Evolutionary conservation across 2,797 vertebrate species (phyloP).

Genomic region (Danio aesculapii): DNA sequence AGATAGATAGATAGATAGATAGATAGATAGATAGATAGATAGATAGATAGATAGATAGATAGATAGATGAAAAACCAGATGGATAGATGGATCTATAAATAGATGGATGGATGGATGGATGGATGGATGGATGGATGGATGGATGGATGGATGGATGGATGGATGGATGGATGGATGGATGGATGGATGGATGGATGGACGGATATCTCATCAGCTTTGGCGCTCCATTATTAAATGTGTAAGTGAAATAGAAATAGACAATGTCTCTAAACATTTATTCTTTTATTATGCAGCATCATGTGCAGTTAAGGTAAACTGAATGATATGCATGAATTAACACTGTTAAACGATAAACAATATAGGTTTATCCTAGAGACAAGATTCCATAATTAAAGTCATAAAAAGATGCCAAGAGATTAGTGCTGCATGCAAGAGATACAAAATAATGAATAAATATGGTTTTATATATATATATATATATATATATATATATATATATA

Average conservation of each 20-base stretch:
- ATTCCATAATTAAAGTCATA: slow-evolving; percentile 18
- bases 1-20: too few relatives aligned
- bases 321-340: background rate
- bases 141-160: too few relatives aligned
- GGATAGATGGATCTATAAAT: too few relatives aligned
- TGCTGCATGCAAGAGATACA: background rate
- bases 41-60: too few relatives aligned
- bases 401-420: background rate
- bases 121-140: too few relatives aligned
- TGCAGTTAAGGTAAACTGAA: background rate
- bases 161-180: too few relatives aligned
- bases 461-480: too few relatives aligned
- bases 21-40: too few relatives aligned
- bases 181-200: too few relatives aligned
- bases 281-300: background rate
- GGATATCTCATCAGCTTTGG: background rate
- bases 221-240: background rate
- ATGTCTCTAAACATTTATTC: background rate
- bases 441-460: background rate
- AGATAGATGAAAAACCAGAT: too few relatives aligned
- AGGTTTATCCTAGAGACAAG: background rate
- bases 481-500: too few relatives aligned
- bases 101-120: too few relatives aligned
- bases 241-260: background rate
- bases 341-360: background rate